A percentile compares a stretch with the other conserved stretches of the same genome.
These are phyloP conservation scores for Nasonia giraulti DNA, from an alignment of 1,140 invertebrate genomes.

Conservation along the genomic window DNA sequence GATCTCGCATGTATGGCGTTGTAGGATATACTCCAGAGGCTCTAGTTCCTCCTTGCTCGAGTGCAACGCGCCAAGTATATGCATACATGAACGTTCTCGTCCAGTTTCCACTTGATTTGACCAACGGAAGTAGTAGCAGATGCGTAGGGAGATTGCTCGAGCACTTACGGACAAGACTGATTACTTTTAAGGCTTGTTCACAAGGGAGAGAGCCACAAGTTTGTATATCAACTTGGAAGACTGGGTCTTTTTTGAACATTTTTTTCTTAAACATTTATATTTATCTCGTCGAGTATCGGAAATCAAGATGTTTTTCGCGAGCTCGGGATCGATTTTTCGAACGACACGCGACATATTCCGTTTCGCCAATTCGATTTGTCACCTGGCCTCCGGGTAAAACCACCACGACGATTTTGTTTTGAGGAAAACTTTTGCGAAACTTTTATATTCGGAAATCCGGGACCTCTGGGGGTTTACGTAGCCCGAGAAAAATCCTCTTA, in stretches of 20 bases:
- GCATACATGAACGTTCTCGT: neutral
- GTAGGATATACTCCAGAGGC: neutral
- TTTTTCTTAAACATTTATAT: neutral
- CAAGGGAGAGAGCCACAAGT: neutral
- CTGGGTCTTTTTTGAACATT: neutral
- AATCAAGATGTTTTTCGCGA: neutral
- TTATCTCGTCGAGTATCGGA: neutral
- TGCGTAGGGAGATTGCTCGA: neutral
- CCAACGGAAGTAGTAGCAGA: neutral
- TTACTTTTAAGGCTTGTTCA: constrained; percentile 17
- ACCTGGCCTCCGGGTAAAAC: neutral
- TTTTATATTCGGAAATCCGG: neutral
- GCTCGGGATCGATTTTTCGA: neutral
- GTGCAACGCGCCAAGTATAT: neutral
- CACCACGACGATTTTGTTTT: neutral
- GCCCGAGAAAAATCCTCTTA: too few relatives aligned
- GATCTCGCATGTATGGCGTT: neutral
- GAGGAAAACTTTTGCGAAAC: neutral
- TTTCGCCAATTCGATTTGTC: neutral
- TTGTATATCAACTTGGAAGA: neutral
- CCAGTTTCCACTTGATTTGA: constrained; percentile 20
- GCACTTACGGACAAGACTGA: constrained; percentile 26
- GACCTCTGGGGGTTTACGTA: too few relatives aligned
- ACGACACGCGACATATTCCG: neutral
- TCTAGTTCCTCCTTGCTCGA: neutral